Conservation (phyloP, 2,113 vertebrate genomes). For the Thunnus maccoyii region DNA sequence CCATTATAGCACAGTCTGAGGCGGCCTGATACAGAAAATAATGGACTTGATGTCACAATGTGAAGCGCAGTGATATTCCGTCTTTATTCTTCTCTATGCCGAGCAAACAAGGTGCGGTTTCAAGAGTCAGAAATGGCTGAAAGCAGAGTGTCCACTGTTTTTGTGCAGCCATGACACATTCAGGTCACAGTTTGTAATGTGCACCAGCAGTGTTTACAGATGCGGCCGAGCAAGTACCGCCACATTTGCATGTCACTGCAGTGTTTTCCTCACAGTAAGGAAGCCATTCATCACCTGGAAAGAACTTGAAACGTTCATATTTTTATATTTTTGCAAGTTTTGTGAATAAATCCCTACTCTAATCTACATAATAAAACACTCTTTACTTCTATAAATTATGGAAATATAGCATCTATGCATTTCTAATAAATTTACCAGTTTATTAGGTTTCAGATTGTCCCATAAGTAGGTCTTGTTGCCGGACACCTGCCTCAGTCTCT, state of each 20-base stretch:
- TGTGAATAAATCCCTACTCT: neutral
- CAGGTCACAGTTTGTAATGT: slow-evolving; percentile 40
- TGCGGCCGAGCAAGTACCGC: slow-evolving; percentile 1
- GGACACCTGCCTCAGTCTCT: slow-evolving; percentile 43
- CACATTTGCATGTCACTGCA: neutral
- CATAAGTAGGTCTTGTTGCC: neutral
- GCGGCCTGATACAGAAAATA: neutral
- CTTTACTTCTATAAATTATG: neutral
- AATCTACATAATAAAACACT: slow-evolving; percentile 13
- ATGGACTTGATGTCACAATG: neutral
- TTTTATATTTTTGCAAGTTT: neutral
- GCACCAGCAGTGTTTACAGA: slow-evolving; percentile 32
- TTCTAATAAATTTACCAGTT: no score
- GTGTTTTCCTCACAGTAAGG: neutral
- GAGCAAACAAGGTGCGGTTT: neutral
- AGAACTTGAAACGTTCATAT: neutral
- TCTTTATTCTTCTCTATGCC: neutral
- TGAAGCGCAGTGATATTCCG: neutral
- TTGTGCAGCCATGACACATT: slow-evolving; percentile 37
- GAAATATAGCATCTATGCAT: no score
- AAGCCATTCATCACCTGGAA: slow-evolving; percentile 6
- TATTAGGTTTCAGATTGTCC: neutral
- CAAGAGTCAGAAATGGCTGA: slow-evolving; percentile 9
- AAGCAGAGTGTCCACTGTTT: slow-evolving; percentile 6
- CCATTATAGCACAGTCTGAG: neutral